Evolutionary conservation across 2,797 vertebrate species (phyloP), one percentile per base, ranked within the genome.

Genomic region (Todus mexicanus): DNA sequence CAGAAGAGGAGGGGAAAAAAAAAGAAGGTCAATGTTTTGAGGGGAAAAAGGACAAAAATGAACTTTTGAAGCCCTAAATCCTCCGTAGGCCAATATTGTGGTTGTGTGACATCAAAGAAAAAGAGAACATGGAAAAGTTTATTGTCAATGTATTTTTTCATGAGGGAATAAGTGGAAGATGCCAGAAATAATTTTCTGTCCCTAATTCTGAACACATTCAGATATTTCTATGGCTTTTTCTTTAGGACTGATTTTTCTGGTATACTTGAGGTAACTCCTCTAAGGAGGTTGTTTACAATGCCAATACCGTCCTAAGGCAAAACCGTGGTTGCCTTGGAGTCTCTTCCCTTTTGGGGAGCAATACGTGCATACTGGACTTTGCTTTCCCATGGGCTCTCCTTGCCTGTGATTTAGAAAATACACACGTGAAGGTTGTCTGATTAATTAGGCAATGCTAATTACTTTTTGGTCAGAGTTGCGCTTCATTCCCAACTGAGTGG

Each of bases 381-480:
- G 29, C 59, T 81, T 73, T 84, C 82, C 80, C 29, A 16, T 29
- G 17, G 13, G 21, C 43, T 88, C 15, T 47, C 19, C 85, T 94
- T 93, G 51, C 29, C 43, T 53, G 51, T 72, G 53, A 65, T 92
- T 94, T 93, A 61, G 78, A 83, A 82, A 86, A 92, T 31, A 75
- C 63, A 89, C 15, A 8, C 54, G 11, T 38, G 31, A 48, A 78
- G 29, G 47, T 25, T 76, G 66, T 83, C 68, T 65, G 92, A 93
- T 71, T 89, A 88, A 92, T 93, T 94, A 93, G 74, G 56, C 54
- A 50, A 26, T 38, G 40, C 43, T 84, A 84, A 93, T 84, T 84
- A 90, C 47, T 82, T 97, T 70, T 68, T 68, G 16, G 21, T 78
- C 93, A 95, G 88, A 89, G 68, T 89, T 94, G 80, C 84, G 63